Evolutionary conservation across 2,113 vertebrate genomes (phyloP).

Genomic region (Saccopteryx leptura): DNA sequence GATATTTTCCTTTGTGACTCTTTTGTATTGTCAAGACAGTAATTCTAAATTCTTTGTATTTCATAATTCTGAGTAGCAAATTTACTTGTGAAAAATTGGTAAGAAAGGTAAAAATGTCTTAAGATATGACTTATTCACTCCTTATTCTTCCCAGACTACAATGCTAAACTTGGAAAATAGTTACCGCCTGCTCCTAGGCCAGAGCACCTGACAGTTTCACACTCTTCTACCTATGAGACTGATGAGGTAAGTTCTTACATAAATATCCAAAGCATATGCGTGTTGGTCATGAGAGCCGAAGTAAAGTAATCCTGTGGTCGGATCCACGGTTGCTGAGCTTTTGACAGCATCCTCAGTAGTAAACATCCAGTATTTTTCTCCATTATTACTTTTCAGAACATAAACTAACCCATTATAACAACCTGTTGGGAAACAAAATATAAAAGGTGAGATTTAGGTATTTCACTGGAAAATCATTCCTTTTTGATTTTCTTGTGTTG

Average conservation of each 20-base stretch:
- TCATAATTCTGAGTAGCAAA: slow-evolving; percentile 56
- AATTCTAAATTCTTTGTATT: slow-evolving; percentile 52
- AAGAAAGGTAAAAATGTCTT: slow-evolving; percentile 51
- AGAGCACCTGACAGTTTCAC: background rate
- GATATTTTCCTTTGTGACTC: slow-evolving; percentile 21
- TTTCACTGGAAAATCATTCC: slow-evolving; percentile 25
- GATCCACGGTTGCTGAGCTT: slow-evolving; percentile 92
- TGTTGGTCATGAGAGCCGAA: slow-evolving; percentile 96
- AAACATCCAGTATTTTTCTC: slow-evolving; percentile 93
- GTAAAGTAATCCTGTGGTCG: slow-evolving; percentile 91
- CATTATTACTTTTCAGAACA: slow-evolving; percentile 90
- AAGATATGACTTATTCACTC: background rate
- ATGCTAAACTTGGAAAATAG: slow-evolving; percentile 18
- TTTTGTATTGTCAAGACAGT: slow-evolving; percentile 16
- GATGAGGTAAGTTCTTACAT: slow-evolving; percentile 88
- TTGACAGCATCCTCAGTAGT: slow-evolving; percentile 93
- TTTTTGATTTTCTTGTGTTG: too few relatives aligned
- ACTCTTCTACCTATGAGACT: background rate
- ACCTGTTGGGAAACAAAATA: slow-evolving; percentile 87
- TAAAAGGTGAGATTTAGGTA: slow-evolving; percentile 47
- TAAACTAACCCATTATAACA: slow-evolving; percentile 95
- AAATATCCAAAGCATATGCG: slow-evolving; percentile 94
- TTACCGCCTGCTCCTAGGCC: background rate
- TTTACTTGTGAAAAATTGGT: slow-evolving; percentile 67
- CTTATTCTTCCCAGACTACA: background rate